Percentiles rank a stretch among this genome's conserved stretches.
phyloP scores from a whole-genome alignment of 2,113 vertebrate species.

The Uria aalge region DNA sequence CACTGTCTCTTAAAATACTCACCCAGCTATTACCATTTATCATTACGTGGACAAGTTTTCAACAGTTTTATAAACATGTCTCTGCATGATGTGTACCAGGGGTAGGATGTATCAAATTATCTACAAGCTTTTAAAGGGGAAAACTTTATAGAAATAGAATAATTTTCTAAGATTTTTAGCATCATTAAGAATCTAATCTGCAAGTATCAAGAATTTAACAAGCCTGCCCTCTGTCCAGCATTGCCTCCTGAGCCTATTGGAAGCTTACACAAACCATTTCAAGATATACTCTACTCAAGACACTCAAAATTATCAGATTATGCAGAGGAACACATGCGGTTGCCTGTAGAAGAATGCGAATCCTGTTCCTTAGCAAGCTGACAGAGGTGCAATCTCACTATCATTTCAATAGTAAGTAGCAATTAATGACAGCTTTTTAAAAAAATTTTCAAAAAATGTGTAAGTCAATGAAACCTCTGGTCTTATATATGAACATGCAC shows the following conservation, averaged over 20 bases:
- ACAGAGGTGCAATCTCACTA: neutral
- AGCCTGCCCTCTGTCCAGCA: neutral
- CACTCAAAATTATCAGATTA: neutral
- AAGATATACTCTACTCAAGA: neutral
- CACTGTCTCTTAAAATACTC: neutral
- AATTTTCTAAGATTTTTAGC: neutral
- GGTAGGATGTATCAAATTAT: neutral
- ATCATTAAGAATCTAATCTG: neutral
- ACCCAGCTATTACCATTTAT: neutral
- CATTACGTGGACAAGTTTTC: neutral
- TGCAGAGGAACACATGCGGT: neutral
- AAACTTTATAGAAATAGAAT: neutral
- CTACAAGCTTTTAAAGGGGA: neutral
- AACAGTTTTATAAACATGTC: neutral
- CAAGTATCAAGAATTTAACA: neutral
- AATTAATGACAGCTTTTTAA: neutral
- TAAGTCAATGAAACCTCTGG: neutral
- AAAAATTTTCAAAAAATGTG: neutral
- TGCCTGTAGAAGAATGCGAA: constrained; percentile 7
- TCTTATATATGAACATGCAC: neutral
- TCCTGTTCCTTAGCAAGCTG: neutral
- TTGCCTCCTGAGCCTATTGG: neutral
- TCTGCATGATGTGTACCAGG: neutral
- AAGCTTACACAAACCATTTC: neutral
- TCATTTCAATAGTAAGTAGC: neutral